These are phyloP conservation scores for Odontocolon sp. DNA, from an alignment of 2,888 invertebrate species.

Conservation along the genomic window DNA sequence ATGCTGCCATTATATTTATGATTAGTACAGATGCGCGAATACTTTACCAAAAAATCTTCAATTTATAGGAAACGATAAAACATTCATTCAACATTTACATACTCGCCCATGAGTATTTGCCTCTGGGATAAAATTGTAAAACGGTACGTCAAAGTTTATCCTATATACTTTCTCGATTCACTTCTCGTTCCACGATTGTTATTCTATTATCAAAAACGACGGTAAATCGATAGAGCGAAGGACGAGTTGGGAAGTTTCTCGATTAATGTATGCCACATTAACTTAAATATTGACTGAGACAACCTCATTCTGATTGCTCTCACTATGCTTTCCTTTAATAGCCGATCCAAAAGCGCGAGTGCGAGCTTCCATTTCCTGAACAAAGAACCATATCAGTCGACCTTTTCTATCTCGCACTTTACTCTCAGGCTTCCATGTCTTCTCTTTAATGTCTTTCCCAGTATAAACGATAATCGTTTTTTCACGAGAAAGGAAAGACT, in stretches of 20 bases:
- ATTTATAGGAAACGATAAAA: too few species aligned
- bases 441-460: slow-evolving; percentile 44
- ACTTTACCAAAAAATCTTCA: too few species aligned
- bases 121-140: slow-evolving; percentile 10
- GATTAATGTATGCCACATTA: slow-evolving; percentile 50
- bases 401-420: slow-evolving; percentile 36
- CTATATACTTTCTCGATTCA: neutral
- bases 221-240: slow-evolving; percentile 14
- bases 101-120: neutral
- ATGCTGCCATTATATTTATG: too few species aligned
- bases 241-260: neutral
- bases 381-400: slow-evolving; percentile 46
- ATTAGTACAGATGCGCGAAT: too few species aligned
- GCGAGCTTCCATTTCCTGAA: slow-evolving; percentile 34
- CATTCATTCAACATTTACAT: neutral
- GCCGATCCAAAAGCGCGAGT: slow-evolving; percentile 49
- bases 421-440: slow-evolving; percentile 22
- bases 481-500: slow-evolving; percentile 38
- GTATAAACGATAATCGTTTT: slow-evolving; percentile 57
- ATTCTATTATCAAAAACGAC: slow-evolving; percentile 13
- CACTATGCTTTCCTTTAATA: slow-evolving; percentile 65
- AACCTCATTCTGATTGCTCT: slow-evolving; percentile 67
- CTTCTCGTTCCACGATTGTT: slow-evolving; percentile 21
- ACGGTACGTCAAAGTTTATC: neutral
- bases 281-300: slow-evolving; percentile 76